phyloP scores from a whole-genome alignment of 2,888 invertebrate genomes.

The Trachelus iudaicus region DNA sequence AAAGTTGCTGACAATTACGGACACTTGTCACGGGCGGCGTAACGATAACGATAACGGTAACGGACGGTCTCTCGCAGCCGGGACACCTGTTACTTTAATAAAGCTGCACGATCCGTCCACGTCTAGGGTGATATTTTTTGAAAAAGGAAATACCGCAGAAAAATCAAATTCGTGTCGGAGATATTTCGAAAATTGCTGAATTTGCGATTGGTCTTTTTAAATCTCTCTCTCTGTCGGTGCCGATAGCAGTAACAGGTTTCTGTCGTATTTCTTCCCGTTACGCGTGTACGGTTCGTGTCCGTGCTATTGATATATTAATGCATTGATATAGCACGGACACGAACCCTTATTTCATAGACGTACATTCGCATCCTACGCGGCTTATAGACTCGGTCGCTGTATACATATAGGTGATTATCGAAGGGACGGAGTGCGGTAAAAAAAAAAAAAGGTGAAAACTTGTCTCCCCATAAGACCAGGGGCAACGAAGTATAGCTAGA shows the following conservation, averaged over 20 bases:
- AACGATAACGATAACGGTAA: neutral
- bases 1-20: constrained; percentile 1
- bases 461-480: too few relatives aligned
- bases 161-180: neutral
- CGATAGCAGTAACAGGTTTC: neutral
- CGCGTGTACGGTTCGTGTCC: neutral
- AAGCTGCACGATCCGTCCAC: neutral
- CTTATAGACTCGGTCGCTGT: neutral
- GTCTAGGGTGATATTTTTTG: neutral
- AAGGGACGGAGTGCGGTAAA: too few relatives aligned
- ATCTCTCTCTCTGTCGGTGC: neutral
- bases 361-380: neutral
- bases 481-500: too few relatives aligned
- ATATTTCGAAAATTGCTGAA: neutral
- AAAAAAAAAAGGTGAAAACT: too few relatives aligned
- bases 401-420: neutral
- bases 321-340: neutral
- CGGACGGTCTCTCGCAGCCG: neutral
- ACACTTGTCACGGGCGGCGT: neutral
- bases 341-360: neutral
- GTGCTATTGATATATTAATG: too few relatives aligned
- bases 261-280: neutral
- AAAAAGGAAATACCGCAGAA: neutral
- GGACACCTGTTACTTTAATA: neutral
- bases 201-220: neutral